A percentile compares a stretch with the other conserved stretches of the same genome.
Conservation (phyloP, 2,888 invertebrate genomes). For the Sisyra nigra region DNA sequence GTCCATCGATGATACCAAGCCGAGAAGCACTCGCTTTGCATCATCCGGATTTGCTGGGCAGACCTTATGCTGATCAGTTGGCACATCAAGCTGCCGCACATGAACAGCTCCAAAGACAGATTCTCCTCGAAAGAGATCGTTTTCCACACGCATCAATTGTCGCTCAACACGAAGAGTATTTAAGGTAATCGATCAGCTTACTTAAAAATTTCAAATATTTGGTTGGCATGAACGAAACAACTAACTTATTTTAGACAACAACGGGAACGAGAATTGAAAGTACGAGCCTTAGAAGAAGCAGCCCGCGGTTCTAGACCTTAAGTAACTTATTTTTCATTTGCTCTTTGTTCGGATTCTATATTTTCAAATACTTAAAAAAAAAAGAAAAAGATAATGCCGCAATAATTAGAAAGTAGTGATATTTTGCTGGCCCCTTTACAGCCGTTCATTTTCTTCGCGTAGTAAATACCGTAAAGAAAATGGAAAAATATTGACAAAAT, state of each 20-base stretch:
- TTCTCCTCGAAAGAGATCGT: slow-evolving; percentile 68
- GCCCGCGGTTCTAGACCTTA: slow-evolving; percentile 52
- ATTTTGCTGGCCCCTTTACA: too few relatives aligned
- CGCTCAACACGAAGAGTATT: slow-evolving; percentile 49
- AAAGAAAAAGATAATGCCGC: too few relatives aligned
- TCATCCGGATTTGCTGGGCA: slow-evolving; percentile 61
- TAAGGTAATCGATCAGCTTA: slow-evolving; percentile 29
- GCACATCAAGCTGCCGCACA: slow-evolving; percentile 68
- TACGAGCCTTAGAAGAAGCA: slow-evolving; percentile 72
- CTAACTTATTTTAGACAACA: slow-evolving; percentile 36
- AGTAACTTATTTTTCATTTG: slow-evolving; percentile 9
- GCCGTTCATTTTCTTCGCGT: too few relatives aligned
- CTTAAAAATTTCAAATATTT: too few relatives aligned
- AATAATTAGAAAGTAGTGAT: too few relatives aligned
- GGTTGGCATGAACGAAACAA: neutral
- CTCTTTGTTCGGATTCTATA: too few relatives aligned
- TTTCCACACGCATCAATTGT: slow-evolving; percentile 46
- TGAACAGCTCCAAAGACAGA: slow-evolving; percentile 71
- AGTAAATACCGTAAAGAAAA: too few relatives aligned
- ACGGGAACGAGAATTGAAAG: slow-evolving; percentile 71
- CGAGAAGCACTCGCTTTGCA: slow-evolving; percentile 46
- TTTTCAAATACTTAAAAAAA: too few relatives aligned
- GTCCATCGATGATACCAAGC: slow-evolving; percentile 41
- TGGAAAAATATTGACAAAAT: too few relatives aligned
- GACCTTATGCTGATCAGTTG: slow-evolving; percentile 68